Evolutionary conservation across 2,888 invertebrate species (phyloP), one percentile per base, ranked within the genome.

Genomic region (Agriopis aurantiaria): DNA sequence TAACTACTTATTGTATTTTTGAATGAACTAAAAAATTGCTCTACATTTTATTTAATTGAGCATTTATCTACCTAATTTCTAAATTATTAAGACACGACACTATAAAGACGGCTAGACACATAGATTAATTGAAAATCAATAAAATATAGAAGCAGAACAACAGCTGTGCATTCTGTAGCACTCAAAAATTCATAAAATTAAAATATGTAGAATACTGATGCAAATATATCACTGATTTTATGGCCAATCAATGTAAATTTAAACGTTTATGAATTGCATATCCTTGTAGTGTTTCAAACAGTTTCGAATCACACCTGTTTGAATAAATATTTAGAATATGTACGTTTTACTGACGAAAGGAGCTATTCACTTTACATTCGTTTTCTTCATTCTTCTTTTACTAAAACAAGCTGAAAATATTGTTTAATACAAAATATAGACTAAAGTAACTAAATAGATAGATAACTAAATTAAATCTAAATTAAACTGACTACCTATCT

Each of bases 81-180:
- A 43, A 57, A 41, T 52, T 14, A 43, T 11, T 4, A 9, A 49
- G 8, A n/a, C 14, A 52, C 43, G 8, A 52, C 2, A 48, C 63
- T 49, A 68, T 66, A 49, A 55, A 69, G 69, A n/a, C 58, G 60
- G 59, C 72, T 48, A 65, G n/a, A 58, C 61, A 23, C 62, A 66
- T 70, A 48, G 41, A 58, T 62, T 62, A 68, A 52, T 67, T 52
- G 8, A 60, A 55, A 60, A 49, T 49, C 49, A 7, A 52, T 62
- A 52, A 33, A 49, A 40, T 8, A 0, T 1, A 33, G 9, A 59
- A 48, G 14, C 33, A 33, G 33, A 33, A 33, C 5, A 33, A 33
- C 33, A 33, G 33, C 5, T 33, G 33, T 33, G 1, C 4, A 52
- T 45, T 46, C n/a, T 43, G n/a, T 8, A 41, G 12, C 8, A 33